Conservation (phyloP, 2,113 vertebrate species). For the Aspidoscelis tigris region DNA sequence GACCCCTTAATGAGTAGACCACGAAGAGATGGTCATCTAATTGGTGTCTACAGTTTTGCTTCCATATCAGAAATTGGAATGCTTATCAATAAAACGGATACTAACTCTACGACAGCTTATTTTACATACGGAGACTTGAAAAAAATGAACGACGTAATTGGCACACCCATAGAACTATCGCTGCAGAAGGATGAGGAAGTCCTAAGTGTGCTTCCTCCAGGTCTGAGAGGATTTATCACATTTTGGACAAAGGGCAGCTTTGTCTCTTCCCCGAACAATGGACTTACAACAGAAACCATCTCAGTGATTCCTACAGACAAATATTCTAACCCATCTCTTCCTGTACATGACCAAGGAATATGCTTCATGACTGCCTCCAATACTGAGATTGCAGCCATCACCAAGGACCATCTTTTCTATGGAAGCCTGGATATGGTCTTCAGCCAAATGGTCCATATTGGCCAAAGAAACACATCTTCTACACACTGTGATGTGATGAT, state of each 20-base stretch:
- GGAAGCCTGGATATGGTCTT: neutral
- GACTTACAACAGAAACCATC: neutral
- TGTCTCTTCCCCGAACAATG: neutral
- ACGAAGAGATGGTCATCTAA: neutral
- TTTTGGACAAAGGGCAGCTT: neutral
- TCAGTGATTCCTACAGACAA: neutral
- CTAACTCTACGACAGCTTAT: accelerated
- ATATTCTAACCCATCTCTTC: neutral
- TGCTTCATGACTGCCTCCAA: neutral
- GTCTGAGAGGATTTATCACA: constrained; percentile 1
- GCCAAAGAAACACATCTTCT: accelerated
- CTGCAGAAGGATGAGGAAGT: neutral
- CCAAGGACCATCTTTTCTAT: neutral
- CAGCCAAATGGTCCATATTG: neutral
- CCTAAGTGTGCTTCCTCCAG: neutral
- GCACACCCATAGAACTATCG: neutral
- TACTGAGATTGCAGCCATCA: constrained; percentile 19
- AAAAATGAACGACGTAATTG: accelerated
- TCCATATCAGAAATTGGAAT: neutral
- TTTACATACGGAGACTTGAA: neutral
- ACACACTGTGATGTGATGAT: neutral
- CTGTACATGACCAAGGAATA: neutral
- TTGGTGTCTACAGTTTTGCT: neutral
- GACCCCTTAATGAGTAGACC: accelerated
- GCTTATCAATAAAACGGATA: accelerated